Percentiles rank a stretch among this genome's conserved stretches.
These are phyloP conservation scores for Catharus fuscescens DNA, from an alignment of 2,113 vertebrate species.

Conservation along the genomic window DNA sequence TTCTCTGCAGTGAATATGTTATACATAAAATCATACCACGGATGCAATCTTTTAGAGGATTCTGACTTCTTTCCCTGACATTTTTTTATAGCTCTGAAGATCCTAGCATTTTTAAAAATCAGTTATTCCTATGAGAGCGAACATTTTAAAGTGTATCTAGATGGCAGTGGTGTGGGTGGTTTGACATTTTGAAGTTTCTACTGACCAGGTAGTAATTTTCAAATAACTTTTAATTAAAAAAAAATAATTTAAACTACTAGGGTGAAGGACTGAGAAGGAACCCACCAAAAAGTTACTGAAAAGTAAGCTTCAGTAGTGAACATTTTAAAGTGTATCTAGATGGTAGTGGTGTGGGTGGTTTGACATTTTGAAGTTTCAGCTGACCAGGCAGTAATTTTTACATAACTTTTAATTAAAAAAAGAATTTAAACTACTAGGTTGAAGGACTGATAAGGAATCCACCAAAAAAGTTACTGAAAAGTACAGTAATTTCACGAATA, in stretches of 20 bases:
- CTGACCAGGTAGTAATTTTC: slow-evolving; percentile 42
- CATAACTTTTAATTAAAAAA: background rate
- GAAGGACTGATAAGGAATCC: slow-evolving; percentile 31
- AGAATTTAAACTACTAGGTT: background rate
- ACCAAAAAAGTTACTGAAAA: slow-evolving; percentile 38
- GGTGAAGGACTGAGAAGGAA: slow-evolving; percentile 31
- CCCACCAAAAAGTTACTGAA: slow-evolving; percentile 21
- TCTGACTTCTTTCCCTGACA: background rate
- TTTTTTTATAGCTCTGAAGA: slow-evolving; percentile 23
- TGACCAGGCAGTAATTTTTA: slow-evolving; percentile 40
- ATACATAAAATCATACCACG: background rate
- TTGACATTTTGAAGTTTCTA: slow-evolving; percentile 53
- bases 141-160: background rate
- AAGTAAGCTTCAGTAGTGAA: background rate
- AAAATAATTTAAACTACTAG: background rate
- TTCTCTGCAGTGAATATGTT: background rate
- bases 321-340: background rate
- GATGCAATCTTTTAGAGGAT: background rate
- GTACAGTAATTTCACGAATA: background rate
- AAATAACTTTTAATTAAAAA: background rate
- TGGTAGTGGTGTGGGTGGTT: background rate
- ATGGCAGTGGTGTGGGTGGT: background rate
- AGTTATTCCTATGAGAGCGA: background rate
- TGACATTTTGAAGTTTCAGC: slow-evolving; percentile 49
- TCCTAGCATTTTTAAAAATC: background rate